Conservation (phyloP, 2,888 invertebrate species). For the Drosophila parthenogenetica region DNA sequence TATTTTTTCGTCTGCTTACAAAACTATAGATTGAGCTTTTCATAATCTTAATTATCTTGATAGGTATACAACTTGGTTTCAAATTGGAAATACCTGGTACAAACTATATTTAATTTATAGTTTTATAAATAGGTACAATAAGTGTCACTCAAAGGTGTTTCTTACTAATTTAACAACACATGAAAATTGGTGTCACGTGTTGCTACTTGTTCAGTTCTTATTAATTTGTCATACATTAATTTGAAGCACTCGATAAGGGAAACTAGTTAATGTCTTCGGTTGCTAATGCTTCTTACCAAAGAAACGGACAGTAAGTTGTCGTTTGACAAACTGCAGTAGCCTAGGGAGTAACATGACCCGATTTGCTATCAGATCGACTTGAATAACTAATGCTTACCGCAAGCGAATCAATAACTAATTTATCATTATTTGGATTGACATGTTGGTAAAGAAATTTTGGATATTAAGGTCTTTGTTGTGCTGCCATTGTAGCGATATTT, state of each 20-base stretch:
- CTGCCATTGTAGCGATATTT: background rate
- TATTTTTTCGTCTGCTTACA: too few relatives aligned
- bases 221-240: slow-evolving; percentile 1
- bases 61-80: background rate
- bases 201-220: background rate
- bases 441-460: background rate
- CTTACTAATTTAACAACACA: too few relatives aligned
- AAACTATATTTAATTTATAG: background rate
- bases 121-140: too few relatives aligned
- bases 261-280: too few relatives aligned
- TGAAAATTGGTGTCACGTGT: background rate
- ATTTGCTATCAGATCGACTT: slow-evolving; percentile 2
- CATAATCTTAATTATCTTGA: background rate
- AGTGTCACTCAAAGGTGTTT: too few relatives aligned
- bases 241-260: slow-evolving; percentile 4
- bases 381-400: background rate
- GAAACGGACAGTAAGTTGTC: background rate
- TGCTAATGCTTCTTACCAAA: too few relatives aligned
- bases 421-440: background rate
- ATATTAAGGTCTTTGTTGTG: background rate
- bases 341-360: background rate
- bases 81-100: too few relatives aligned
- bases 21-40: background rate
- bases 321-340: background rate
- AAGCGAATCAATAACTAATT: background rate